Evolutionary conservation across 1,140 invertebrate genomes (phyloP), one percentile per base, ranked within the genome.

Genomic region (Hesperophylax magnus): DNA sequence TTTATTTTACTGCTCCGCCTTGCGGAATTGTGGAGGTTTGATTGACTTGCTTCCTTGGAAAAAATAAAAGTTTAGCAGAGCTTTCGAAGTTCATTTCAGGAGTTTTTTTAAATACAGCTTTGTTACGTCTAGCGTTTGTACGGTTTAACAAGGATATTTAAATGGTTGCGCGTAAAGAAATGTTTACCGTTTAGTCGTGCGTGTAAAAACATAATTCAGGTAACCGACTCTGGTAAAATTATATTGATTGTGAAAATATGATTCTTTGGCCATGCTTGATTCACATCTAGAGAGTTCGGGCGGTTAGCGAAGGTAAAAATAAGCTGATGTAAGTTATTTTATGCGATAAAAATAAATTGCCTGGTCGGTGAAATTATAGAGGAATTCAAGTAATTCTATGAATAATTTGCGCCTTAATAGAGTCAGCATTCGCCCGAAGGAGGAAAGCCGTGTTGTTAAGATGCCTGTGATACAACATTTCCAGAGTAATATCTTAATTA

Each of bases 351-450:
- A 81, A 81, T 81, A 81, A 69, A 81, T 81, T 77, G 74, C 79
- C 52, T 56, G 18, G 74, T 56, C 74, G 79, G 65, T 56, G 34
- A 81, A 81, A 81, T 77, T 81, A 81, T 63, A 81, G 24, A 56
- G 79, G 74, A 81, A 56, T 81, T 81, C 53, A 24, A 56, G 75
- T 81, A 67, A 77, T 81, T 77, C 65, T 77, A 69, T 81, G 79
- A 67, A 77, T 81, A 81, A 81, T 81, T 77, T 77, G 72, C 53
- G 63, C 17, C 52, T 74, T 80, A 80, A 80, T 80, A 75, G 79
- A 80, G 79, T 80, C 47, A 69, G 63, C 75, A 80, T 63, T 80
- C 11, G 58, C 31, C 39, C 20, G 47, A 54, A 52, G 79, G 61
- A 60, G 78, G 31, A 58, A 72, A 18, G 54, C 60, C 52, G 24